phyloP scores from a whole-genome alignment of 92 coral and sea anemone genomes.

The Porites lobata region DNA sequence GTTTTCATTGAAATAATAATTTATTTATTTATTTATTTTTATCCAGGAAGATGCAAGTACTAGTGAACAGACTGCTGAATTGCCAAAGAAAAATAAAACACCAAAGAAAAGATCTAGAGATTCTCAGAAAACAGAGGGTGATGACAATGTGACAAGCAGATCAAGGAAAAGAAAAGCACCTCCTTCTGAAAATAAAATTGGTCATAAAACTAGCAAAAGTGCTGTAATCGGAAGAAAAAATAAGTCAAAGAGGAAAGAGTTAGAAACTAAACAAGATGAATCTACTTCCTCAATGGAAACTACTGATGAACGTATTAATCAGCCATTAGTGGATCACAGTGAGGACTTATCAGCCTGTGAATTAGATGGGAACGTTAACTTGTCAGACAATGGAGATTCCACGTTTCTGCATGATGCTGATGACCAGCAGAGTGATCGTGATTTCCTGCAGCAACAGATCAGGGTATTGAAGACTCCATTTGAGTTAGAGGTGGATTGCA shows the following conservation, averaged over 20 bases:
- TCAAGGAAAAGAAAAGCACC: constrained; percentile 17
- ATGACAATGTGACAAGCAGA: not conserved
- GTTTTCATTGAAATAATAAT: not conserved
- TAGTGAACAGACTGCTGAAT: not conserved
- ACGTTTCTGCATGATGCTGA: not conserved
- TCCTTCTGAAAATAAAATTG: not conserved
- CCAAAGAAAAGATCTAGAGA: constrained; percentile 8
- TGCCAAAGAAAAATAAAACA: not conserved
- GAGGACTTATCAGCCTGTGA: not conserved
- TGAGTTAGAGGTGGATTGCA: constrained; percentile 76
- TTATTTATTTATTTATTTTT: not conserved
- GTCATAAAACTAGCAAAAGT: not conserved
- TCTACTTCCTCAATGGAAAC: not conserved
- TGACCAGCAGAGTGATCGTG: constrained; percentile 56
- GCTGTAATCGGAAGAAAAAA: not conserved
- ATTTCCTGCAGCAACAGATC: constrained; percentile 84
- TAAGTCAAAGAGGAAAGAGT: not conserved
- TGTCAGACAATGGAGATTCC: constrained; percentile 20
- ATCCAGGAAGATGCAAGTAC: not conserved
- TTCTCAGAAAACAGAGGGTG: not conserved
- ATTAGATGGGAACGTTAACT: not conserved
- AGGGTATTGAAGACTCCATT: constrained; percentile 70
- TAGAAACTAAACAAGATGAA: not conserved
- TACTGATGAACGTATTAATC: not conserved
- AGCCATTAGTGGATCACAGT: not conserved